Conservation (phyloP, 1,140 invertebrate species). For the silkworm (Bombyx mori) region DNA sequence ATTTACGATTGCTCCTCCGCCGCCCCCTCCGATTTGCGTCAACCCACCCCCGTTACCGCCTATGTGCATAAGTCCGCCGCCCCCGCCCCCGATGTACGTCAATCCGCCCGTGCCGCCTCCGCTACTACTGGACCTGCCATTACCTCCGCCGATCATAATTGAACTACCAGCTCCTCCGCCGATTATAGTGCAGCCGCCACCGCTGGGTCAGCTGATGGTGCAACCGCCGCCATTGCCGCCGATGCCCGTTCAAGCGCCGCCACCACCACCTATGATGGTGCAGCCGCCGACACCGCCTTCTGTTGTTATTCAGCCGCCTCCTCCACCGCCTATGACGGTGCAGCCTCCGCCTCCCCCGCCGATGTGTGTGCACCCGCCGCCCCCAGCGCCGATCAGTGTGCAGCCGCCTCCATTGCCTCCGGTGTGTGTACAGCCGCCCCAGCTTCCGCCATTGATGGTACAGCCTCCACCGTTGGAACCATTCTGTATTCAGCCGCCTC, state of each 20-base stretch:
- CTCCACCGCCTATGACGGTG: slow-evolving; percentile 35
- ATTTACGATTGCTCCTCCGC: slow-evolving; percentile 31
- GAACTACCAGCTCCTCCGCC: slow-evolving; percentile 41
- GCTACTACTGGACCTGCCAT: slow-evolving; percentile 37
- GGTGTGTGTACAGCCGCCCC: slow-evolving; percentile 45
- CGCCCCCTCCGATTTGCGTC: slow-evolving; percentile 40
- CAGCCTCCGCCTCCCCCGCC: slow-evolving; percentile 48
- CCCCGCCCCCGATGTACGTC: slow-evolving; percentile 37
- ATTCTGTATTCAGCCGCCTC: slow-evolving; percentile 45
- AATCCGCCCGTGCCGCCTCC: slow-evolving; percentile 39
- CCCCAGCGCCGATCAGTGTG: slow-evolving; percentile 33
- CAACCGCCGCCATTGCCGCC: slow-evolving; percentile 44
- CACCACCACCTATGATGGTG: slow-evolving; percentile 40
- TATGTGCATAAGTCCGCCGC: slow-evolving; percentile 39
- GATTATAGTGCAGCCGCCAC: slow-evolving; percentile 42
- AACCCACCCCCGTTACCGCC: slow-evolving; percentile 43
- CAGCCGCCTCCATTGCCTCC: slow-evolving; percentile 48
- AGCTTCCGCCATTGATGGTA: slow-evolving; percentile 37
- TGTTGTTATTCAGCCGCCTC: slow-evolving; percentile 43
- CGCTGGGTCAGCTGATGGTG: slow-evolving; percentile 40
- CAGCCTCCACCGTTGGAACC: slow-evolving; percentile 42
- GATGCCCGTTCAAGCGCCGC: slow-evolving; percentile 41
- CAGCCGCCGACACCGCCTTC: slow-evolving; percentile 42
- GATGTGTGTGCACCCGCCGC: slow-evolving; percentile 38
- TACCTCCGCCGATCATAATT: slow-evolving; percentile 45